These are phyloP conservation scores for Melieria crassipennis DNA, from an alignment of 2,888 invertebrate species.

Conservation along the genomic window DNA sequence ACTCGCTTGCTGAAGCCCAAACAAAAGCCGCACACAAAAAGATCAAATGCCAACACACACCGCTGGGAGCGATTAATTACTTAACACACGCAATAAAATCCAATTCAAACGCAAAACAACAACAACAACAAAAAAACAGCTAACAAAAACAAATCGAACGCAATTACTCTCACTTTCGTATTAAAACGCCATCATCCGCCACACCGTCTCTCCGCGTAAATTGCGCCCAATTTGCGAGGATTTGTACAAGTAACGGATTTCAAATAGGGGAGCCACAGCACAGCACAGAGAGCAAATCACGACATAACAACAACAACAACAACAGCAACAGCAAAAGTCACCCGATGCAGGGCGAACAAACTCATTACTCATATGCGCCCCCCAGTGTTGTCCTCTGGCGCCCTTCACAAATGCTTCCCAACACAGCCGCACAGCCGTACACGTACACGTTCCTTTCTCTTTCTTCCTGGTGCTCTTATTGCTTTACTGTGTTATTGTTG, in stretches of 20 bases:
- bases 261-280: too few species aligned
- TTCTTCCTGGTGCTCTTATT: neutral
- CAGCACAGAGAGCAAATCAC: neutral
- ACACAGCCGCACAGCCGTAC: neutral
- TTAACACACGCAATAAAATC: slow-evolving; percentile 48
- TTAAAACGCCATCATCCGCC: slow-evolving; percentile 23
- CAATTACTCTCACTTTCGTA: slow-evolving; percentile 39
- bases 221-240: slow-evolving; percentile 28
- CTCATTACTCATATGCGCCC: slow-evolving; percentile 34
- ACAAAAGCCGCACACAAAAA: too few species aligned
- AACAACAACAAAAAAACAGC: neutral
- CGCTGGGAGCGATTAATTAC: slow-evolving; percentile 60
- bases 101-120: slow-evolving; percentile 16
- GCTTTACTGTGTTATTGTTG: neutral
- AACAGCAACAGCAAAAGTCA: too few species aligned
- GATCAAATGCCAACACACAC: slow-evolving; percentile 30
- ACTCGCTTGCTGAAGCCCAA: too few species aligned
- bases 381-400: neutral
- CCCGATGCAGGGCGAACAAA: neutral
- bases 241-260: neutral
- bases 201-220: slow-evolving; percentile 20
- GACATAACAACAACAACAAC: too few species aligned
- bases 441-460: neutral
- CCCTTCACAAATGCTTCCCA: neutral
- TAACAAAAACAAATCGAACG: slow-evolving; percentile 39